Evolutionary conservation across 2,113 vertebrate genomes (phyloP), one percentile per base, ranked within the genome.

Genomic region (Gymnocephalus cernua): DNA sequence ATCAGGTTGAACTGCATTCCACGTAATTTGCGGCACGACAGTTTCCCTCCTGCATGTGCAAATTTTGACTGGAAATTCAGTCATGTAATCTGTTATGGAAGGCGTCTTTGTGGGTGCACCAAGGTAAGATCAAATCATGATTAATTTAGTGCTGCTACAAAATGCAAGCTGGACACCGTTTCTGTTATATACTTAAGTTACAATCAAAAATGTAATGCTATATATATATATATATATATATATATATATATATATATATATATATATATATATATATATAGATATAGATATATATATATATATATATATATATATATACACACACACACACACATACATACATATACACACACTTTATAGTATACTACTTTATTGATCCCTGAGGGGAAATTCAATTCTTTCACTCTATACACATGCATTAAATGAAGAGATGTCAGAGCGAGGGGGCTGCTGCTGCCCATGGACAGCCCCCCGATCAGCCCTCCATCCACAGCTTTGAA

Each of bases 1-100:
- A 68, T 79, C 87, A 59, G 69, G 91, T 87, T 83, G 72, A 59
- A 82, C 80, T 21, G 68, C 83, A 91, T 88, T 80, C 50, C 62
- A 76, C 8, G 2, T 59, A 2, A 67, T 13, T 25, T 78, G 44
- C 10, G 51, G 45, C 13, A 41, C 7, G 45, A 76, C 25, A 44
- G 54, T n/a, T 72, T 32, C 9, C 32, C 6, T 53, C 25, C 12
- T 29, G 15, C 4, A 18, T 77, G 21, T 67, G 14, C 21, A 21
- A 57, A 41, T 64, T 69, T 82, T 74, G 18, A 44, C 38, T 38
- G 6, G 14, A 19, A 66, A 44, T 3, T 29, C 2, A 64, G 23
- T 16, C 11, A 35, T 3, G 6, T 32, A 13, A 48, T 27, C 23
- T 45, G 1, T 50, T 29, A 50, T 19, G 2, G 3, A 8, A 54